Percentiles rank a stretch among this genome's conserved stretches.
Evolutionary conservation across 2,888 invertebrate genomes (phyloP).

Genomic region (Plagodis pulveraria): DNA sequence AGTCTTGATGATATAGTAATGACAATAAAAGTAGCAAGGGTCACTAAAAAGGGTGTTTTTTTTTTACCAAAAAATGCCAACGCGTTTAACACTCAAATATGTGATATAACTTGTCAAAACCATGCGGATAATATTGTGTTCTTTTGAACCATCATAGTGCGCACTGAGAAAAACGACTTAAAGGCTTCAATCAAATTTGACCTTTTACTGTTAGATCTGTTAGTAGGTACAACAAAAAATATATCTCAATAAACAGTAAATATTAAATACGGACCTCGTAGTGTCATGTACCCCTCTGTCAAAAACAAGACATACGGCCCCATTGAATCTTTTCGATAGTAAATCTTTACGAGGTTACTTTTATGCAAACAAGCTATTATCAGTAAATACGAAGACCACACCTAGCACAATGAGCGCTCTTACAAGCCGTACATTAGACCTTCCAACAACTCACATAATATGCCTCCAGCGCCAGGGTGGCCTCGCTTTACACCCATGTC

Average conservation of each 20-base stretch:
- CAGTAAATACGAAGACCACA: slow-evolving; percentile 24
- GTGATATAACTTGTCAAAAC: no score
- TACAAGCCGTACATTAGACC: slow-evolving; percentile 24
- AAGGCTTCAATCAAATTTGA: no score
- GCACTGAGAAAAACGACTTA: no score
- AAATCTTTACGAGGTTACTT: slow-evolving; percentile 2
- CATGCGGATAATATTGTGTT: no score
- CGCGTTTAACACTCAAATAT: no score
- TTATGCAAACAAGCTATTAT: slow-evolving; percentile 22
- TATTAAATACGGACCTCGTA: not conserved
- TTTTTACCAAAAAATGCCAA: no score
- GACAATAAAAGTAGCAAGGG: no score
- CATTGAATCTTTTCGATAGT: not conserved
- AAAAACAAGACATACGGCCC: not conserved
- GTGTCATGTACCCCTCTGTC: no score
- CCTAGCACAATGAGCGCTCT: slow-evolving; percentile 26
- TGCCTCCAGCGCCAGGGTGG: slow-evolving; percentile 23
- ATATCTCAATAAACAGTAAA: not conserved
- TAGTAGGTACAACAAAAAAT: not conserved
- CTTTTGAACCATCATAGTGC: no score
- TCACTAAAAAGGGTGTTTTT: no score
- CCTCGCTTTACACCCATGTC: slow-evolving; percentile 30
- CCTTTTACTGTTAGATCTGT: no score
- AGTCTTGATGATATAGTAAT: no score
- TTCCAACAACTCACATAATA: slow-evolving; percentile 17